A percentile compares a stretch with the other conserved stretches of the same genome.
These are phyloP conservation scores for Bombylius major DNA, from an alignment of 2,888 invertebrate genomes.

Conservation along the genomic window DNA sequence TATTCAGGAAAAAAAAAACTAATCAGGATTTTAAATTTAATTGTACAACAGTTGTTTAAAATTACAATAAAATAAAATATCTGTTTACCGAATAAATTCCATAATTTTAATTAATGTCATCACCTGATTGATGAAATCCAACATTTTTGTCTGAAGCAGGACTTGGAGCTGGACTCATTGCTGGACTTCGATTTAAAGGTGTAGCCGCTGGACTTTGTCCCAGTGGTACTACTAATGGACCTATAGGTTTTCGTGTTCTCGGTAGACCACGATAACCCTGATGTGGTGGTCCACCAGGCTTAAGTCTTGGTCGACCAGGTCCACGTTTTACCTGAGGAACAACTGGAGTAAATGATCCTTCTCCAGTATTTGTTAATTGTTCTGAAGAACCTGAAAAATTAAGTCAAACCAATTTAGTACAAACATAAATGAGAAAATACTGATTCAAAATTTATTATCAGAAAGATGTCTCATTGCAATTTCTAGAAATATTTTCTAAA, in stretches of 20 bases:
- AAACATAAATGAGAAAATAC: too few species aligned
- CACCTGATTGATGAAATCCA: constrained; percentile 14
- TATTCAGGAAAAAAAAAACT: too few species aligned
- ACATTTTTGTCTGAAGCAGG: constrained; percentile 23
- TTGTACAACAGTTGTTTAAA: too few species aligned
- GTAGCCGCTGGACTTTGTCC: constrained; percentile 33
- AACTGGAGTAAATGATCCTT: constrained; percentile 12
- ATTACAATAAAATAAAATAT: too few species aligned
- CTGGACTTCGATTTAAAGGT: constrained; percentile 31
- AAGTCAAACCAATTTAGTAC: too few species aligned
- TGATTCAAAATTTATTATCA: too few species aligned
- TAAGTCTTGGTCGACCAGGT: constrained; percentile 54
- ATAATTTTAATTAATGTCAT: constrained; percentile 1
- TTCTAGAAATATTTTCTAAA: too few species aligned
- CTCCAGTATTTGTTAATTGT: constrained; percentile 12
- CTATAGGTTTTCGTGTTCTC: constrained; percentile 43
- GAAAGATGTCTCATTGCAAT: too few species aligned
- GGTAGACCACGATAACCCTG: constrained; percentile 48
- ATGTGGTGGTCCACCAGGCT: constrained; percentile 51
- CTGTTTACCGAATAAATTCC: too few species aligned
- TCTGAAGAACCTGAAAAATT: neutral
- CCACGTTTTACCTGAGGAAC: constrained; percentile 42
- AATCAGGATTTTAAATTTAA: too few species aligned
- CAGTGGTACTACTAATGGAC: constrained; percentile 32
- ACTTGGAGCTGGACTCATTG: constrained; percentile 32